Evolutionary conservation across 2,888 invertebrate species (phyloP), one percentile per base, ranked within the genome.

Genomic region (Tuberolachnus salignus): DNA sequence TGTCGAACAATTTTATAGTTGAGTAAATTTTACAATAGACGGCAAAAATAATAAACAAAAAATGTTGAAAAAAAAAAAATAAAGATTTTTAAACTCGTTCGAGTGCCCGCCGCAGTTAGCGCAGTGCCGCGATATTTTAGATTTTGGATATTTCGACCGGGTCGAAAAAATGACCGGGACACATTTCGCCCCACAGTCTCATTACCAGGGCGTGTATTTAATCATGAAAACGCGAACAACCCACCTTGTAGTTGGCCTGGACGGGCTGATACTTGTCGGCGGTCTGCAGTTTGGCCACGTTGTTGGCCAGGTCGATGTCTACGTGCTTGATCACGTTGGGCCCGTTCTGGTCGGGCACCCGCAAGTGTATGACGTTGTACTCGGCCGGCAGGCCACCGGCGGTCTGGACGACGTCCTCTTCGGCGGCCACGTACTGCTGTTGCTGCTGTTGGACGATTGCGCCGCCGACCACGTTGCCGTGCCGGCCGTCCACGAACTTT

Each of bases 251-350:
- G 53, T 74, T 72, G 11, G 53, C 64, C n/a, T 51, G 53, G 53
- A 74, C 51, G 8, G 73, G 73, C 42, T 57, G 23, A 51, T n/a
- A 67, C 13, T 69, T 70, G 42, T 14, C 80, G 34, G 49, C 51
- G 42, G 80, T 61, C 72, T 80, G 49, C 13, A 73, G 19, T 66
- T 61, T 42, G 72, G 78, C 64, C 66, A 81, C 42, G 80, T 81
- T 51, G 82, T 82, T 81, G 83, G 81, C 1, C 82, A 84, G 4
- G 82, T 85, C 1, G 84, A 86, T 0, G 81, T 84, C 0, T 87
- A 88, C 51, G 87, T 87, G 64, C 88, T 88, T 82, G 87, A 88
- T 81, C 87, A 88, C 81, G 87, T 87, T 83, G 84, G 86, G 80
- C 87, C 86, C 70, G 85, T 87, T 81, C 83, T 87, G 85, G 80